Evolutionary conservation across 2,888 invertebrate genomes (phyloP), one percentile per base, ranked within the genome.

Genomic region (Merodon equestris): DNA sequence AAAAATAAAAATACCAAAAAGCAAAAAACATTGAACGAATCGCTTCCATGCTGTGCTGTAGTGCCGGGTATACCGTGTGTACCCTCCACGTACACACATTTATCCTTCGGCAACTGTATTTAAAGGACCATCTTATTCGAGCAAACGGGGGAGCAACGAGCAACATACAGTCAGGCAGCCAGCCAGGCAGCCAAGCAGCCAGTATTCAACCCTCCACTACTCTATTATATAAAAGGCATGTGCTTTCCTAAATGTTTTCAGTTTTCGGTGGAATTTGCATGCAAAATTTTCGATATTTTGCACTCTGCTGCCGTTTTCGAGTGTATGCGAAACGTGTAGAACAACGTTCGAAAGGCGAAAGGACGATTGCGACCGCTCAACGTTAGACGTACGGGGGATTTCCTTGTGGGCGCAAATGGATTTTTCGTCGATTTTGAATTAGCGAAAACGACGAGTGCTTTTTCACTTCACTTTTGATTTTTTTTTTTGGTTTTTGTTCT

Each of bases 261-360:
- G 83, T 83, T 83, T 83, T 82, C 82, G 83, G 83, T 83, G 83
- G 83, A 83, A 83, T 83, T 83, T 83, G 83, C 82, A 83, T 83
- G 83, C 83, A 82, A 83, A 82, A 82, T 76, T 83, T 83, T 81
- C 81, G 66, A 82, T 72, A 81, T 77, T 81, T 66, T 74, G 79
- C 79, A 79, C 68, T 79, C 67, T 74, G 79, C 67, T 74, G 74
- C 68, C 54, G 64, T 58, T 79, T 73, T 73, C 73, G 67, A 76
- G 53, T 57, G 48, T 40, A 42, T 36, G 45, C 36, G 14, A 27
- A 66, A 67, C 17, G 50, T 54, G 10, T 13, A 10, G 54, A 14
- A 5, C 7, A 4, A 27, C 48, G 60, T 47, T 40, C n/a, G 10
- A n/a, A 40, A 40, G 40, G 40, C 10, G n/a, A 10, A 27, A 27